Evolutionary conservation across 64 coral and sea anemone species (phyloP).

Genomic region (Platygyra sinensis): DNA sequence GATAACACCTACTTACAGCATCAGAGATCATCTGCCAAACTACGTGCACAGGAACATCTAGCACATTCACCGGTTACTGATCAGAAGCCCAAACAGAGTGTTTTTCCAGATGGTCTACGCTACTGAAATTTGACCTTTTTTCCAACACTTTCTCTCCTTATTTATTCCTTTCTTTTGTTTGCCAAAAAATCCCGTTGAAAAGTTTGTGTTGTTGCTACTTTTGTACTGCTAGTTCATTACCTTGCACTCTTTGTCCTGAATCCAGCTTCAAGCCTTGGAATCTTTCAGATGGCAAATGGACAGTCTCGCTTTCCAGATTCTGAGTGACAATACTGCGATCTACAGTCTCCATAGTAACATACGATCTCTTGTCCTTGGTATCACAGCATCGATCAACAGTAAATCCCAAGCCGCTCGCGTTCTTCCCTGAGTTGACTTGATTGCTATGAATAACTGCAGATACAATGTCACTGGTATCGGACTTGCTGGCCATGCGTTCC

Average conservation of each 20-base stretch:
- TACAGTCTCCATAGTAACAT: constrained; percentile 19
- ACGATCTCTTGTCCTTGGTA: neutral
- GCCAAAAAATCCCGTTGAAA: no score
- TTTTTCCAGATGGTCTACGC: no score
- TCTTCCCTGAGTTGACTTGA: no score
- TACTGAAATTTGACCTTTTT: no score
- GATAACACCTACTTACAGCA: neutral
- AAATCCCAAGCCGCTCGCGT: no score
- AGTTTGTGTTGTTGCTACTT: neutral
- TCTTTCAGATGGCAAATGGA: no score
- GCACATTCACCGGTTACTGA: no score
- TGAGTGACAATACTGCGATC: constrained; percentile 38
- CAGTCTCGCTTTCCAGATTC: constrained; percentile 21
- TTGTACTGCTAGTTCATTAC: neutral
- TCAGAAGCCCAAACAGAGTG: no score
- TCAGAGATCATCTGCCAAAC: neutral
- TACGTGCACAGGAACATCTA: no score
- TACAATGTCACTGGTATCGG: neutral
- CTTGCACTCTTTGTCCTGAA: constrained; percentile 34
- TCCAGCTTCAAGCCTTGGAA: neutral
- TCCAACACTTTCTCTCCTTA: no score
- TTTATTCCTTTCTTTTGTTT: no score
- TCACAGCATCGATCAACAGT: constrained; percentile 17
- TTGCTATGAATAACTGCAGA: neutral
- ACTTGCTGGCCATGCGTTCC: neutral